phyloP scores from a whole-genome alignment of 2,797 vertebrate genomes.

The Squalus acanthias region DNA sequence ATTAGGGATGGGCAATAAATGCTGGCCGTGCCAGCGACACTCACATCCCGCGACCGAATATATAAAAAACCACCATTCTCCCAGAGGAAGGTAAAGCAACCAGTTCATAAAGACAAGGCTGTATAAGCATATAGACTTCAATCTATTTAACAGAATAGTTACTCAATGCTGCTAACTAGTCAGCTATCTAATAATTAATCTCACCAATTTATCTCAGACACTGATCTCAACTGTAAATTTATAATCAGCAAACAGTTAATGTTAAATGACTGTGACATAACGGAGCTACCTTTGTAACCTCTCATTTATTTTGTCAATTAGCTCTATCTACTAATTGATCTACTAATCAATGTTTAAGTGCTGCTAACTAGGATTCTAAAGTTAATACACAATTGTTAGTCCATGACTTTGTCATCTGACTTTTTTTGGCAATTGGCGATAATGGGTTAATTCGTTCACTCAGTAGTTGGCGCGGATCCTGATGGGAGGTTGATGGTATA shows the following conservation, averaged over 20 bases:
- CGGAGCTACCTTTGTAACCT: not conserved
- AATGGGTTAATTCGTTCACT: not conserved
- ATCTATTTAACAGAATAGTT: not conserved
- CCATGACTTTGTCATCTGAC: not conserved
- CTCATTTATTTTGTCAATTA: constrained; percentile 7
- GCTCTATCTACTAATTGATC: not conserved
- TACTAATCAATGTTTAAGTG: not conserved
- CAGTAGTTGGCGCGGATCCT: not conserved
- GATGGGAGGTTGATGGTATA: not conserved
- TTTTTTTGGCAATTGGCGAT: not conserved
- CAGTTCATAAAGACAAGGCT: not conserved
- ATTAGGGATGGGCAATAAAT: too few relatives aligned
- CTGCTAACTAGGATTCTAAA: not conserved
- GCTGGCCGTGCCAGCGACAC: too few relatives aligned
- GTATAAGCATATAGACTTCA: not conserved
- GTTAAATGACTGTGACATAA: not conserved
- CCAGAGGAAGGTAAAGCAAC: not conserved
- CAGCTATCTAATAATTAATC: constrained; percentile 13
- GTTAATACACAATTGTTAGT: not conserved
- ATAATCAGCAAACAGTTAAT: constrained; percentile 2
- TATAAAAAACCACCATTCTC: too few relatives aligned
- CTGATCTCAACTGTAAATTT: constrained; percentile 1
- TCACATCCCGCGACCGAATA: too few relatives aligned
- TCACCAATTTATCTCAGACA: not conserved
- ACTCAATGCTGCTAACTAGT: not conserved